Conservation (phyloP, 2,113 vertebrate species). For the Channa maculata region DNA sequence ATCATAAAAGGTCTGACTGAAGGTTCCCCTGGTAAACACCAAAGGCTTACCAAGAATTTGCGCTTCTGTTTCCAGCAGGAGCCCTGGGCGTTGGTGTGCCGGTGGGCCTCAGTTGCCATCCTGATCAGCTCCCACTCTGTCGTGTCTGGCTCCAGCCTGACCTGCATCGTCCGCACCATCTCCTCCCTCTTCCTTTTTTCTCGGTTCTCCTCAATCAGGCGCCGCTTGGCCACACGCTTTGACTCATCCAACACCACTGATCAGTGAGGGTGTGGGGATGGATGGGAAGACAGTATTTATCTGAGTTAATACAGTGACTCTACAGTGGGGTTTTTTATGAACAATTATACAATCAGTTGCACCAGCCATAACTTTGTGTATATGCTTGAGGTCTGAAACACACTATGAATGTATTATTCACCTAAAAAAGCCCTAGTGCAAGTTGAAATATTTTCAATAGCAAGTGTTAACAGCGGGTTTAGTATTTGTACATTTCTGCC, state of each 20-base stretch:
- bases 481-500: background rate
- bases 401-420: too few relatives aligned
- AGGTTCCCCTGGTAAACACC: background rate
- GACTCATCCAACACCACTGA: conserved; percentile 96
- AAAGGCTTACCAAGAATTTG: conserved; percentile 91
- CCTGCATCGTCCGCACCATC: conserved; percentile 92
- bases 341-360: background rate
- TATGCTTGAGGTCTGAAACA: background rate
- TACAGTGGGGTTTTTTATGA: background rate
- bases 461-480: background rate
- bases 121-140: conserved; percentile 97
- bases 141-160: conserved; percentile 89
- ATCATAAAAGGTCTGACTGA: too few relatives aligned
- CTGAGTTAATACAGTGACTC: background rate
- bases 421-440: background rate
- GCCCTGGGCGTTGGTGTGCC: conserved; percentile 96
- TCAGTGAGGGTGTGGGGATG: too few relatives aligned
- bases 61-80: conserved; percentile 98
- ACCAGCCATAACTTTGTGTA: background rate
- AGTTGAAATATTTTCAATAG: background rate
- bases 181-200: conserved; percentile 94
- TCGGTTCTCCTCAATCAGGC: conserved; percentile 97
- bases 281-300: background rate
- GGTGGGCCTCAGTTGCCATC: conserved; percentile 93
- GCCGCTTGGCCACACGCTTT: conserved; percentile 95